Evolutionary conservation across 2,888 invertebrate genomes (phyloP).

Genomic region (Tiliacea citrago): DNA sequence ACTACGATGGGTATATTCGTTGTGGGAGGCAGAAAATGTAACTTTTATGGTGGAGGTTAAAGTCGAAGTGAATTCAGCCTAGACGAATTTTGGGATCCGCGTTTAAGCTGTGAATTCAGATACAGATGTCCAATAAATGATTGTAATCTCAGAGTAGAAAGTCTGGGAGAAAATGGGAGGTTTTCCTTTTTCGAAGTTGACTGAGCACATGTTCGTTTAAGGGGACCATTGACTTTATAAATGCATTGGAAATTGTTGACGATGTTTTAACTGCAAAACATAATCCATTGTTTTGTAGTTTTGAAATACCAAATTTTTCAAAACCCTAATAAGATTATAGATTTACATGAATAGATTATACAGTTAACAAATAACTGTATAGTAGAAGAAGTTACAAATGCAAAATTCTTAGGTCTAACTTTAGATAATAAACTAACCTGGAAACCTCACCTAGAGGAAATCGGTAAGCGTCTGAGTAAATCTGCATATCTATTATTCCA

Average conservation of each 20-base stretch:
- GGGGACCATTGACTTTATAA: neutral
- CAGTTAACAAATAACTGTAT: too few relatives aligned
- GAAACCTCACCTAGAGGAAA: too few relatives aligned
- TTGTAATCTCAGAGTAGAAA: constrained; percentile 31
- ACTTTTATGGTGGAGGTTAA: constrained; percentile 76
- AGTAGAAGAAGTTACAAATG: too few relatives aligned
- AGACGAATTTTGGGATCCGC: constrained; percentile 56
- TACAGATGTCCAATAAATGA: constrained; percentile 36
- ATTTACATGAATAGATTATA: too few relatives aligned
- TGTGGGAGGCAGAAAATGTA: constrained; percentile 74
- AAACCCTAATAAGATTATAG: too few relatives aligned
- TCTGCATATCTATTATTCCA: too few relatives aligned
- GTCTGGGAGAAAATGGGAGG: constrained; percentile 6
- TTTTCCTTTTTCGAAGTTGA: constrained; percentile 5
- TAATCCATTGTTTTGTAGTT: too few relatives aligned
- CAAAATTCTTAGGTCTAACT: too few relatives aligned
- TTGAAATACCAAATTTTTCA: too few relatives aligned
- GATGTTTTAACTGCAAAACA: too few relatives aligned
- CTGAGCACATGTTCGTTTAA: constrained; percentile 1
- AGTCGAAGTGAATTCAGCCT: constrained; percentile 65
- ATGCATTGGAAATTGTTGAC: neutral
- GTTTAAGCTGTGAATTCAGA: constrained; percentile 38
- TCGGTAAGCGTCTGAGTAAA: too few relatives aligned
- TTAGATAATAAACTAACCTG: too few relatives aligned
- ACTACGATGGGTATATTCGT: constrained; percentile 75